These are phyloP conservation scores for Psettodes erumei DNA, from an alignment of 2,113 vertebrate genomes.

Conservation along the genomic window DNA sequence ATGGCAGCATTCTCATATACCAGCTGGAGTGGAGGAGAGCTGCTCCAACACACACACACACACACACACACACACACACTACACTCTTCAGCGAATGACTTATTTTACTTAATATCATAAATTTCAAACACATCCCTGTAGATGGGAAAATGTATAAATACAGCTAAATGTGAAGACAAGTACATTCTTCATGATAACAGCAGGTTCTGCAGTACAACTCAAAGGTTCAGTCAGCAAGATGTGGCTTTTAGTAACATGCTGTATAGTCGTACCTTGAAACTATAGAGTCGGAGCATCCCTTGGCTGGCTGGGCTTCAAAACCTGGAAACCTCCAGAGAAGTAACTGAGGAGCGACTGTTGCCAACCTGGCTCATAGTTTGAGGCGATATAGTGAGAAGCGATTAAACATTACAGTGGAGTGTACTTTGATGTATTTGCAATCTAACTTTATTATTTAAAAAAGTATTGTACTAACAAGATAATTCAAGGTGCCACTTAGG, in stretches of 20 bases:
- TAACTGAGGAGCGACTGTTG: neutral
- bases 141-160: slow-evolving; percentile 41
- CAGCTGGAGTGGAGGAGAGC: slow-evolving; percentile 60
- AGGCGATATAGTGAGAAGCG: too few species aligned
- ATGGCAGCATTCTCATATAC: slow-evolving; percentile 69
- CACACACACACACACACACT: slow-evolving; percentile 9
- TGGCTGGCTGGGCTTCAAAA: neutral
- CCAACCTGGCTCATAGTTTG: neutral
- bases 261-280: neutral
- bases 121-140: slow-evolving; percentile 28
- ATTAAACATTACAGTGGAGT: too few species aligned
- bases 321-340: neutral
- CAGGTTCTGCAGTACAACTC: slow-evolving; percentile 8
- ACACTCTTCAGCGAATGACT: slow-evolving; percentile 11
- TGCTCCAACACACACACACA: slow-evolving; percentile 22
- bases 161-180: neutral
- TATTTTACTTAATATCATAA: slow-evolving; percentile 35
- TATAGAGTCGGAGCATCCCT: neutral
- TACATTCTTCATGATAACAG: neutral
- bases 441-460: neutral
- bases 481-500: too few species aligned
- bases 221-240: neutral
- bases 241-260: neutral
- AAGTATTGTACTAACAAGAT: too few species aligned
- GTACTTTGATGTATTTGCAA: too few species aligned